Conservation (phyloP, 2,797 vertebrate species). For the Semaprochilodus insignis region DNA sequence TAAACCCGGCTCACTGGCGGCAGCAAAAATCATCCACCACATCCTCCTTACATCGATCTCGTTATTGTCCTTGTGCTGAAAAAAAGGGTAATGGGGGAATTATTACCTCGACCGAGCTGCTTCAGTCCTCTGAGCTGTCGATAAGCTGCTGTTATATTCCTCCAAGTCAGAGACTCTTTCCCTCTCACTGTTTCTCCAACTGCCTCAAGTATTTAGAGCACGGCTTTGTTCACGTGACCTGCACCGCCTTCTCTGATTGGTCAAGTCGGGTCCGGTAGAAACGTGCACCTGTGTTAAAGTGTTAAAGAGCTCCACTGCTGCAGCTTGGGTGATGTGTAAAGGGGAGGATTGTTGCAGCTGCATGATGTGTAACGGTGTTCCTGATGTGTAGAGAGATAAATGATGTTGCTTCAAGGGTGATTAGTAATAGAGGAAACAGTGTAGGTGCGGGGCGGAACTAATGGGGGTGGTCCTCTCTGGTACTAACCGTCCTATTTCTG, state of each 20-base stretch:
- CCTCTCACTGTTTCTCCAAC: constrained; percentile 47
- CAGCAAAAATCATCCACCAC: background rate
- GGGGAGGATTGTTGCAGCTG: background rate
- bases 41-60: background rate
- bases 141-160: constrained; percentile 45
- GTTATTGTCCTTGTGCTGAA: background rate
- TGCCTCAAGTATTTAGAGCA: constrained; percentile 70
- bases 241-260: constrained; percentile 74
- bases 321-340: background rate
- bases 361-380: background rate
- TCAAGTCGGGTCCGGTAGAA: constrained; percentile 57
- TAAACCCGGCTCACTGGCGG: background rate
- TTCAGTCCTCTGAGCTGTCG: constrained; percentile 38
- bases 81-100: background rate
- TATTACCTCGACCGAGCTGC: constrained; percentile 56
- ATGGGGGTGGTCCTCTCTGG: too few relatives aligned
- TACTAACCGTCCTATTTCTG: too few relatives aligned
- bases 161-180: constrained; percentile 51
- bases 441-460: too few relatives aligned
- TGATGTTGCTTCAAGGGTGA: too few relatives aligned
- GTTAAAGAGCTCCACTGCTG: constrained; percentile 21
- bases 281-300: constrained; percentile 39
- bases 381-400: background rate
- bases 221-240: constrained; percentile 78
- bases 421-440: too few relatives aligned